Evolutionary conservation across 2,888 invertebrate species (phyloP), one percentile per base, ranked within the genome.

Genomic region (Nomada fabriciana): DNA sequence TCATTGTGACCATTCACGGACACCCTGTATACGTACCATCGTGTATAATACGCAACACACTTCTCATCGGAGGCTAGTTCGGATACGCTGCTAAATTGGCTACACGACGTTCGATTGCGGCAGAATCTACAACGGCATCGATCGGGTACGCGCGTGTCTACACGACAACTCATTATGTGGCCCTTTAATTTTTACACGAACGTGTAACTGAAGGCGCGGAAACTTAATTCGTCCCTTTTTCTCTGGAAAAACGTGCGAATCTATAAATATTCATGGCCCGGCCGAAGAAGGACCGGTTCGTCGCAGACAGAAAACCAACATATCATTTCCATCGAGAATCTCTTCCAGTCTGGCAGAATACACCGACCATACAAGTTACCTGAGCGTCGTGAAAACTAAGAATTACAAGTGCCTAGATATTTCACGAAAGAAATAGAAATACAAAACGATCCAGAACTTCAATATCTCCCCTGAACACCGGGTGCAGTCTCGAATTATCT

Each of bases 1-100:
- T 67, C 60, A 80, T 80, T 68, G 71, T 71, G 25, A 23, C 52
- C 42, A 20, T 29, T 36, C 68, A 25, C 20, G 55, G 23, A 57
- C 13, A 18, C 53, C 36, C 67, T 36, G n/a, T 29, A 23, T 57
- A 55, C 20, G 42, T 57, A 55, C 20, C 15, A 25, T 20, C 11
- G 10, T 20, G 20, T 20, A 42, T 20, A 36, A 36, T 36, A 36
- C 5, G 15, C 36, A 36, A 2, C 20, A 36, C 20, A 23, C 42
- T 42, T 23, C 20, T 7, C 11, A 10, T 52, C n/a, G 52, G 69
- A 74, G 60, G 76, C 29, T 63, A 36, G 42, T 50, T 55, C 63
- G 7, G 63, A 13, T 36, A 18, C 43, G 36, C 70, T 25, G 80
- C 23, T 80, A 80, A 80, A 80, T 80, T 80, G 64, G 70, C 64